These are phyloP conservation scores for Aphelenchoides fujianensis DNA, from an alignment of 1,140 invertebrate genomes.

Conservation along the genomic window DNA sequence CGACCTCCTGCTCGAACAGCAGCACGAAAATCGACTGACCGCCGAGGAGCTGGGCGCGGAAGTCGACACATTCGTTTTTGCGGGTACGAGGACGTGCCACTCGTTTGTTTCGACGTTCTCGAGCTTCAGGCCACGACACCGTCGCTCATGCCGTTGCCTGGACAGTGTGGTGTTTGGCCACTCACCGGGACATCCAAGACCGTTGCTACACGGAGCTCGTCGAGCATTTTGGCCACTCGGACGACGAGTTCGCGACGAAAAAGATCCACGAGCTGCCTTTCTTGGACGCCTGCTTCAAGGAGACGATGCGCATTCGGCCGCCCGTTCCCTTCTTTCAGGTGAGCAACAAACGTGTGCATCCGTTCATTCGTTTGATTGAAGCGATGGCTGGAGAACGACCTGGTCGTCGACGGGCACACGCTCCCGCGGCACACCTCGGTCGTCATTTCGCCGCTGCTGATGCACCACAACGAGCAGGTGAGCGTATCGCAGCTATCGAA, in stretches of 20 bases:
- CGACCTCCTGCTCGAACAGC: slow-evolving; percentile 79
- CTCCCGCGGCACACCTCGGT: neutral
- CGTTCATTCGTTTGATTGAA: too few relatives aligned
- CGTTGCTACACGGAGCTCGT: slow-evolving; percentile 30
- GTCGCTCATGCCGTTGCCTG: too few relatives aligned
- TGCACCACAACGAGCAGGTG: slow-evolving; percentile 7
- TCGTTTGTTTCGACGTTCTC: too few relatives aligned
- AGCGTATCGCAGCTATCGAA: too few relatives aligned
- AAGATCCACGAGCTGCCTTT: slow-evolving; percentile 9
- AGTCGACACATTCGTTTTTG: slow-evolving; percentile 88
- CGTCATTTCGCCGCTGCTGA: neutral
- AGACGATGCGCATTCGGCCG: slow-evolving; percentile 14
- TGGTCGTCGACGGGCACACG: neutral
- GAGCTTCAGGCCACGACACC: too few relatives aligned
- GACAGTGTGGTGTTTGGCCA: slow-evolving; percentile 37
- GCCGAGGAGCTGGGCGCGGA: slow-evolving; percentile 82
- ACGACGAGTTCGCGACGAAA: neutral
- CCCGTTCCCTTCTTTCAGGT: slow-evolving; percentile 21
- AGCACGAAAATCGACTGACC: slow-evolving; percentile 69
- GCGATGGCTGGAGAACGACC: neutral
- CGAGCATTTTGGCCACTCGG: slow-evolving; percentile 23
- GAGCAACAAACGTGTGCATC: too few relatives aligned
- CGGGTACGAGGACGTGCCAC: too few relatives aligned
- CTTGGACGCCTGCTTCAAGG: slow-evolving; percentile 12
- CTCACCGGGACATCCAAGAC: slow-evolving; percentile 36